Evolutionary conservation across 2,113 vertebrate genomes (phyloP), one percentile per base, ranked within the genome.

Genomic region (Nannobrachium achirus): DNA sequence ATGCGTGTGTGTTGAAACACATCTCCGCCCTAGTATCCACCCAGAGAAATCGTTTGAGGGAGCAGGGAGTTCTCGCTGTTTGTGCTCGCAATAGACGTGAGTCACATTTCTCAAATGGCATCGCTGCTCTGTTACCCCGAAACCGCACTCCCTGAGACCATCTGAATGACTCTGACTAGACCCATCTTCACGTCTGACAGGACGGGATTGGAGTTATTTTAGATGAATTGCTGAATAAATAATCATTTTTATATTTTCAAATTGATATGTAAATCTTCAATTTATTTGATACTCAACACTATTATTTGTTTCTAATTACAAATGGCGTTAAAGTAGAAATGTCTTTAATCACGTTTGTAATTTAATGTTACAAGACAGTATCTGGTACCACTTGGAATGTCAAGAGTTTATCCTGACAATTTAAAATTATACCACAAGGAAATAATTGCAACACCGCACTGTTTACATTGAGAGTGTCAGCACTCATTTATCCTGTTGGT

Each of bases 1-100:
- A 20, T 7, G 53, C 4, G 16, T 76, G 79, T 80, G 80, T 84
- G 78, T 79, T 85, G 66, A 85, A 85, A 90, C 76, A 74, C 81
- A 83, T 88, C 87, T 86, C 85, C 83, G 20, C 85, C 85, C 86
- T 77, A 61, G 75, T 76, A 76, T 87, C 85, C 87, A 86, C 82
- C 88, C 89, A 80, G 67, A 80, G 59, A 79, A 5, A 33, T 33
- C 25, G 25, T 33, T 33, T 33, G 25, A 33, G 68, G 70, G 80
- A 71, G 69, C 48, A 50, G 76, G 14, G 77, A 33, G 57, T 14
- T 69, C 66, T 82, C 64, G 38, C 19, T 10, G 19, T 64, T 46
- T 45, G 68, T 70, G 69, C 69, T 80, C 80, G 85, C 85, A 87
- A 79, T 74, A 74, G 83, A 69, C 80, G n/a, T 88, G 82, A 90